Percentiles rank a stretch among this genome's conserved stretches.
phyloP scores from a whole-genome alignment of 2,113 vertebrate genomes.

The Ascaphus truei region DNA sequence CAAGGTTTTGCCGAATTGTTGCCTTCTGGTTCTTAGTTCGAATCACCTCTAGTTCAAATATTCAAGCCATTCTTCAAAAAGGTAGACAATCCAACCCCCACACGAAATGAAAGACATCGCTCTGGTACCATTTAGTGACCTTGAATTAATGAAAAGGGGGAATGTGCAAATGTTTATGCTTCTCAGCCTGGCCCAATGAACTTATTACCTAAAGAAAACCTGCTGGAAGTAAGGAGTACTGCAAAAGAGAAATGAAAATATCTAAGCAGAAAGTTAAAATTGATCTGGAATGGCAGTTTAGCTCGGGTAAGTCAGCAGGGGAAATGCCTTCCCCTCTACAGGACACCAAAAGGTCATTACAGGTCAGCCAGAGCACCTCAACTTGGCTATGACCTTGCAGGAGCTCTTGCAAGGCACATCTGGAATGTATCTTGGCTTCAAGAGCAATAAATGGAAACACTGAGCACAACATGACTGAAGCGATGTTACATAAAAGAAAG shows the following conservation, averaged over 20 bases:
- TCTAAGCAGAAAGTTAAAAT: conserved; percentile 2
- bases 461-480: conserved; percentile 42
- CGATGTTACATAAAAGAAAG: conserved; percentile 37
- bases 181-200: neutral
- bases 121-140: no score
- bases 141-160: no score
- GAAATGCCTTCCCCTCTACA: conserved; percentile 15
- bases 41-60: no score
- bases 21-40: no score
- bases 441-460: conserved; percentile 56
- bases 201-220: conserved; percentile 9
- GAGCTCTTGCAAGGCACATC: conserved; percentile 55
- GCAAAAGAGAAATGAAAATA: neutral
- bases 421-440: conserved; percentile 60
- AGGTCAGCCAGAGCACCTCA: conserved; percentile 50
- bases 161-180: neutral
- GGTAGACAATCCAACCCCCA: no score
- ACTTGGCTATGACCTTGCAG: conserved; percentile 52
- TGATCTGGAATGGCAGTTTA: conserved; percentile 39
- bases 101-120: no score
- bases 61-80: no score
- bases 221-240: neutral
- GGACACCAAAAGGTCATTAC: conserved; percentile 47
- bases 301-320: conserved; percentile 15
- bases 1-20: no score